These are phyloP conservation scores for Hoplodrina blanda DNA, from an alignment of 2,888 invertebrate species.

Conservation along the genomic window DNA sequence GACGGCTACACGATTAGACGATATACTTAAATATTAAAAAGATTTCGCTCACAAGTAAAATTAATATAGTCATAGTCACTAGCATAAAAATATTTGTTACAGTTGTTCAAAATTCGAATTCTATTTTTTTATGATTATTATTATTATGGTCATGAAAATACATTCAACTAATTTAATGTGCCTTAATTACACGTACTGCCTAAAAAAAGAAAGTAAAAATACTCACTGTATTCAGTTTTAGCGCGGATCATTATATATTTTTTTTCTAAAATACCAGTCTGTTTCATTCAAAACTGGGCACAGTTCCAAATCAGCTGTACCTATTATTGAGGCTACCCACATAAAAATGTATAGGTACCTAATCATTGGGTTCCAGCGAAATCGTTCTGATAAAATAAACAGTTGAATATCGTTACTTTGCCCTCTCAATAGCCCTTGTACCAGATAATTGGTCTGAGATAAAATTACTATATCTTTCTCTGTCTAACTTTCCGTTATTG, in stretches of 20 bases:
- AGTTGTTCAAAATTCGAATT: too few relatives aligned
- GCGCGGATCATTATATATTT: neutral
- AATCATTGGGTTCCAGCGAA: neutral
- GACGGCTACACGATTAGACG: too few relatives aligned
- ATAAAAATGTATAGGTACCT: conserved; percentile 7
- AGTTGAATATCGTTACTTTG: neutral
- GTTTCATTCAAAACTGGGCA: conserved; percentile 11
- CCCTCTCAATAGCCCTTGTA: neutral
- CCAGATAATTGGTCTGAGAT: neutral
- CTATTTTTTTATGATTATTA: too few relatives aligned
- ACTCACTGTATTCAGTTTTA: neutral
- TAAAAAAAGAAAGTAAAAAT: too few relatives aligned
- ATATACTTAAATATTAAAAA: too few relatives aligned
- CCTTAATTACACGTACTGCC: too few relatives aligned
- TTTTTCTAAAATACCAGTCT: neutral
- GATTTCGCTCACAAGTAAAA: too few relatives aligned
- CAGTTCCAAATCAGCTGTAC: conserved; percentile 23
- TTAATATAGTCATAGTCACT: too few relatives aligned
- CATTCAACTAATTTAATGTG: too few relatives aligned
- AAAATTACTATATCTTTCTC: neutral
- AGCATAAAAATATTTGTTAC: too few relatives aligned
- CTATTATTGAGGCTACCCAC: neutral
- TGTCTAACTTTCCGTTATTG: neutral
- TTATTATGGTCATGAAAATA: too few relatives aligned
- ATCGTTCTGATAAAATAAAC: neutral